Percentiles rank a stretch among this genome's conserved stretches.
Evolutionary conservation across 2,797 vertebrate genomes (phyloP).

Genomic region (Falco berigora): DNA sequence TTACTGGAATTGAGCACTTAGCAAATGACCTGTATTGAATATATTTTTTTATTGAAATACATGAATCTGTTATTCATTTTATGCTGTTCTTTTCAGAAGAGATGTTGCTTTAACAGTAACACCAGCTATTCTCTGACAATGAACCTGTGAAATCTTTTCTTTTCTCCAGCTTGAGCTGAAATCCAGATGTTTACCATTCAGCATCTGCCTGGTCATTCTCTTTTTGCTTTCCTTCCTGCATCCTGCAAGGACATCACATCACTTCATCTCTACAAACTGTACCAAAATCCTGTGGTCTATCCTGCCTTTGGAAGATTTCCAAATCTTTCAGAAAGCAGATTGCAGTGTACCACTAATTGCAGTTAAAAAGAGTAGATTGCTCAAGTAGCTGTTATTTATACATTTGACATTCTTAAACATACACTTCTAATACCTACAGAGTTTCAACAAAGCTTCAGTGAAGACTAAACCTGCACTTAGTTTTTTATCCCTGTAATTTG

Average conservation of each 20-base stretch:
- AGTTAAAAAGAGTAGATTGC: conserved; percentile 24
- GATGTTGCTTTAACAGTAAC: not conserved
- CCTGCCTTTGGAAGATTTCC: conserved; percentile 30
- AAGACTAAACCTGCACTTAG: conserved; percentile 51
- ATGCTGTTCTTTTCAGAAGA: not conserved
- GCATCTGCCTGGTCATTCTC: not conserved
- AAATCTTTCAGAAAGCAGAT: conserved; percentile 16
- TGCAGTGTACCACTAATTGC: conserved; percentile 41
- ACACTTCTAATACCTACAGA: conserved; percentile 33
- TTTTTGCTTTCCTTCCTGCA: not conserved
- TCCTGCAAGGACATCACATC: not conserved
- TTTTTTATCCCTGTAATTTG: conserved; percentile 55
- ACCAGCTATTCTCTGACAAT: not conserved
- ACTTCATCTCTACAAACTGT: not conserved
- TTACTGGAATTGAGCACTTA: not conserved
- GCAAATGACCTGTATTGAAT: not conserved
- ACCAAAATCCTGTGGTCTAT: not conserved
- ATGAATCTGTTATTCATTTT: not conserved
- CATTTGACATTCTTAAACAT: conserved; percentile 50
- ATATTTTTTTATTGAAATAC: not conserved
- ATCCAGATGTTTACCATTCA: not conserved
- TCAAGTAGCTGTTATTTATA: conserved; percentile 53
- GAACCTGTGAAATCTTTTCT: not conserved
- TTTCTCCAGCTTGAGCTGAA: not conserved
- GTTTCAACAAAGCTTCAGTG: conserved; percentile 45